Evolutionary conservation across 2,113 vertebrate genomes (phyloP), one percentile per base, ranked within the genome.

Genomic region (Tupaia chinensis): DNA sequence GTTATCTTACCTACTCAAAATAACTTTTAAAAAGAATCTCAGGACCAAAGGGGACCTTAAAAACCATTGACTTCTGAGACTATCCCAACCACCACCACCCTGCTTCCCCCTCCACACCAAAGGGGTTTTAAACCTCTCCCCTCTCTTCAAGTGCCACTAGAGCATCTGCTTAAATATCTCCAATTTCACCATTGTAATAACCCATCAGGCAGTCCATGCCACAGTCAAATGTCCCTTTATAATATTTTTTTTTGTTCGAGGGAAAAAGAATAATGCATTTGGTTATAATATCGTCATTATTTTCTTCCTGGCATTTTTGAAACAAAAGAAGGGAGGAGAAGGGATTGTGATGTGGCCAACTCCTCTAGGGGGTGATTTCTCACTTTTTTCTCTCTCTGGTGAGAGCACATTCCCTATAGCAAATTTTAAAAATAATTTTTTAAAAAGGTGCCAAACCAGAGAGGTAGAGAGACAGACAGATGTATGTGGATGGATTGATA

Each of bases 221-320:
- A n/a, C 10, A 65, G 32, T 68, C 63, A 87, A 86, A 93, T n/a
- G 32, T 15, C 3, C 25, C 73, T 61, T 66, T 32, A 16, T 87
- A 63, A 44, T 44, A 44, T 44, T 44, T 44, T 29, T 29, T 91
- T 78, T 72, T 90, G 32, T 79, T 60, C 84, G 54, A 94, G 19
- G 32, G 89, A 92, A 96, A 88, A 63, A 78, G 54, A 96, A 94
- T 72, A 92, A 84, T 73, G 25, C 6, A 85, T 88, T 93, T 88
- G n/a, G 72, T 92, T 96, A 79, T 61, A 93, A 84, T 58, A 93
- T 93, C 70, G 76, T 76, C 82, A 90, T 88, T 88, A 66, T 73
- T 96, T 81, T 91, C 89, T 90, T 44, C 44, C 72, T 17, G 69
- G 76, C 25, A 61, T 69, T 56, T 87, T 82, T 97, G 92, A 88